A percentile compares a stretch with the other conserved stretches of the same genome.
These are phyloP conservation scores for Decapterus maruadsi DNA, from an alignment of 2,797 vertebrate species.

Conservation along the genomic window DNA sequence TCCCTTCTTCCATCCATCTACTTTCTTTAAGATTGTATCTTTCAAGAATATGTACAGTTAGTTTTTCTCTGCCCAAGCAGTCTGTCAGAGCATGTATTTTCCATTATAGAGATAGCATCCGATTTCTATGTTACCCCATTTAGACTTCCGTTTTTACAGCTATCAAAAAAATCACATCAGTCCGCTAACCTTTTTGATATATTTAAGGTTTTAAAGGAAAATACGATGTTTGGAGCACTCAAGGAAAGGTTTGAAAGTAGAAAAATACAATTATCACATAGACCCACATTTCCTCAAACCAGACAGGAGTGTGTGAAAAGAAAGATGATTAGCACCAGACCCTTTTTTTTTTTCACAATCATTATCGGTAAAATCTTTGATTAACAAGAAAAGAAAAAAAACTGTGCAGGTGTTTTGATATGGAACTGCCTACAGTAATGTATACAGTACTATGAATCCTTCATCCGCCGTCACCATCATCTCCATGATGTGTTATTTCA, in stretches of 20 bases:
- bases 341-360: background rate
- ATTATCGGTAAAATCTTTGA: conserved; percentile 20
- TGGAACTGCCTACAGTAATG: conserved; percentile 12
- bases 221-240: conserved; percentile 85
- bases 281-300: conserved; percentile 42
- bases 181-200: conserved; percentile 92
- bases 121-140: conserved; percentile 92
- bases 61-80: conserved; percentile 87
- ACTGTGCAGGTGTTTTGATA: conserved; percentile 28
- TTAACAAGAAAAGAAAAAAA: background rate
- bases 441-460: conserved; percentile 8
- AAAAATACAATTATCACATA: conserved; percentile 78
- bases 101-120: conserved; percentile 97
- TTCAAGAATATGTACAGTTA: conserved; percentile 86
- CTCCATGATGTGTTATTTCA: conserved; percentile 14
- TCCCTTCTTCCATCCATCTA: conserved; percentile 71
- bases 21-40: conserved; percentile 86
- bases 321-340: conserved; percentile 26
- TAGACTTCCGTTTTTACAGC: conserved; percentile 93
- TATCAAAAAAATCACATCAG: conserved; percentile 94
- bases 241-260: conserved; percentile 89
- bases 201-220: conserved; percentile 88
- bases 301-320: conserved; percentile 21
- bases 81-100: conserved; percentile 93
- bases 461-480: conserved; percentile 8